Conservation (phyloP, 1,140 invertebrate genomes). For the Cotesia glomerata region DNA sequence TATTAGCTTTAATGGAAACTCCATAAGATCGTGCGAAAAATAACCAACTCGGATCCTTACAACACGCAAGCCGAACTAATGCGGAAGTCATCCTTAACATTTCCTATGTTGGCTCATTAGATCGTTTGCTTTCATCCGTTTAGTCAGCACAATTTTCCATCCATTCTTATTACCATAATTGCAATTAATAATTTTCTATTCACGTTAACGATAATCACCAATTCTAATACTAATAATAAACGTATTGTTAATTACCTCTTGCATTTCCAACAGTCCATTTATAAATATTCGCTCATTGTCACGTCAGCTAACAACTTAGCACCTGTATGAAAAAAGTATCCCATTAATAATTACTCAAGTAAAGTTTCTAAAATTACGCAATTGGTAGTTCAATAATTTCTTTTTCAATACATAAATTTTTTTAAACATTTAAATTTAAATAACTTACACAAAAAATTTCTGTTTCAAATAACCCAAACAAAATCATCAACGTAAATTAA, state of each 20-base stretch:
- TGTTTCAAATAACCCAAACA: too few relatives aligned
- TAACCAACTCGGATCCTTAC: conserved; percentile 32
- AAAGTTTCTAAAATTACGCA: background rate
- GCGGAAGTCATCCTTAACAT: conserved; percentile 45
- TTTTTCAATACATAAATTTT: background rate
- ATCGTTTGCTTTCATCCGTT: conserved; percentile 2
- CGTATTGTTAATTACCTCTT: conserved; percentile 4
- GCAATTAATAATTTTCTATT: background rate
- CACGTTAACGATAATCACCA: background rate
- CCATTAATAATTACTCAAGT: background rate
- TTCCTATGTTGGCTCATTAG: conserved; percentile 24
- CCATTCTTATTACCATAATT: background rate
- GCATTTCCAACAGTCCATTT: too few relatives aligned
- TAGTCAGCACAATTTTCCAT: background rate
- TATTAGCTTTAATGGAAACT: conserved; percentile 6
- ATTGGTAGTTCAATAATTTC: background rate
- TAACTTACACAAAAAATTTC: too few relatives aligned
- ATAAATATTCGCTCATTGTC: too few relatives aligned
- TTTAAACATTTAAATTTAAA: background rate
- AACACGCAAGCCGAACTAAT: conserved; percentile 38
- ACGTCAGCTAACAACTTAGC: too few relatives aligned
- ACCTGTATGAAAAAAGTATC: background rate
- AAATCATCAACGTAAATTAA: too few relatives aligned
- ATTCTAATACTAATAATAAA: too few relatives aligned
- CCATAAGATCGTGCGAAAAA: conserved; percentile 11